These are phyloP conservation scores for Drosophila erecta DNA, from an alignment of 1,140 invertebrate species.

Conservation along the genomic window DNA sequence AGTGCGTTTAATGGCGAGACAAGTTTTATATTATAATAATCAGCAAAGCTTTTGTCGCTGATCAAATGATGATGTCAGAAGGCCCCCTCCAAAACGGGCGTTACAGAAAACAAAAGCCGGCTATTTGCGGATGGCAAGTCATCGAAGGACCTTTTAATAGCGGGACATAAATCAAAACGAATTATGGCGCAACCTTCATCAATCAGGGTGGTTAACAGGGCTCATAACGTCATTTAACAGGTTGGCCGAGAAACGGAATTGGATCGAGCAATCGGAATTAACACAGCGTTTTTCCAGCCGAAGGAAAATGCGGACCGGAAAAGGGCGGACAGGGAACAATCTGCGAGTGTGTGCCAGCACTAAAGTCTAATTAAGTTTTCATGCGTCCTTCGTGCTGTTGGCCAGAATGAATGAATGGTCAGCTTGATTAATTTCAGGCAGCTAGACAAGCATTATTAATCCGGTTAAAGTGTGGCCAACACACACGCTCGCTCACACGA, in stretches of 20 bases:
- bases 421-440: constrained; percentile 81
- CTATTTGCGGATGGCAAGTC: constrained; percentile 8
- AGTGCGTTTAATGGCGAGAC: no score
- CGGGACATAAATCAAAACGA: constrained; percentile 51
- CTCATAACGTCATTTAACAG: constrained; percentile 37
- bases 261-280: constrained; percentile 16
- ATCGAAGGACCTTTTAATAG: constrained; percentile 35
- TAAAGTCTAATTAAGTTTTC: constrained; percentile 82
- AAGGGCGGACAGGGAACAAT: background rate
- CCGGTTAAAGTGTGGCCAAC: constrained; percentile 74
- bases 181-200: constrained; percentile 43
- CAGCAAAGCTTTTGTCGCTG: background rate
- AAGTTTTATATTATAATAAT: background rate
- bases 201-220: constrained; percentile 35
- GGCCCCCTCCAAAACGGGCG: no score
- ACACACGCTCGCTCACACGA: constrained; percentile 37
- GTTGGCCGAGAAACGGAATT: constrained; percentile 13
- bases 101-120: background rate
- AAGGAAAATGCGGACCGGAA: background rate
- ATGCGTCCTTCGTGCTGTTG: constrained; percentile 51
- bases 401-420: constrained; percentile 76
- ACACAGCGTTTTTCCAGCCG: constrained; percentile 25
- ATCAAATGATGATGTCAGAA: background rate
- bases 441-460: constrained; percentile 82
- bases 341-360: constrained; percentile 28